Percentiles rank a stretch among this genome's conserved stretches.
These are phyloP conservation scores for Chloroceryle aenea DNA, from an alignment of 2,113 vertebrate species.

Conservation along the genomic window DNA sequence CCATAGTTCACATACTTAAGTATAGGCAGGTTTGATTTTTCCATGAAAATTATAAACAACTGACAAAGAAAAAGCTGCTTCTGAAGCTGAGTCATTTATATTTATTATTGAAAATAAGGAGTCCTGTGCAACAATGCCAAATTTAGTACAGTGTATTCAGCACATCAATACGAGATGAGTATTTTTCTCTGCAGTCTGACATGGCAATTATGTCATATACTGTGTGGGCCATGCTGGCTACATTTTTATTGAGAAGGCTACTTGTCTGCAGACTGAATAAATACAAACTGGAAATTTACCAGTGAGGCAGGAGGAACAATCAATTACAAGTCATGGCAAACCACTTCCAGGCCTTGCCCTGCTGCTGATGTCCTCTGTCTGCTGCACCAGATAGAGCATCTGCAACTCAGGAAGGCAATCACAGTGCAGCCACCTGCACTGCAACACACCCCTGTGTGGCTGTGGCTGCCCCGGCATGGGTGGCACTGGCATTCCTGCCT, in stretches of 20 bases:
- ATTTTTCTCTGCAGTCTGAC: background rate
- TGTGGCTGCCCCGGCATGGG: fast-evolving
- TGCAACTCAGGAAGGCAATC: background rate
- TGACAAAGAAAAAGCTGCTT: background rate
- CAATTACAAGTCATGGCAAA: background rate
- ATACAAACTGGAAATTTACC: background rate
- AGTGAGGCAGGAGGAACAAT: background rate
- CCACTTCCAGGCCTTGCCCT: background rate
- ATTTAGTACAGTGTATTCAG: background rate
- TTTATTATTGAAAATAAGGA: background rate
- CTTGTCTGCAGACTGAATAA: background rate
- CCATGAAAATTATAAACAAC: background rate
- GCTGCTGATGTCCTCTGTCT: background rate
- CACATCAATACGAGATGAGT: background rate
- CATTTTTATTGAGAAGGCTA: background rate
- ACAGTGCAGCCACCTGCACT: fast-evolving
- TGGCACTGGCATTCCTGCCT: fast-evolving
- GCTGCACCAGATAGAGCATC: fast-evolving
- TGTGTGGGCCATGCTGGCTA: background rate
- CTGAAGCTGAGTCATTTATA: background rate
- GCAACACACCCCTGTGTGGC: fast-evolving
- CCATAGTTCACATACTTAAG: background rate
- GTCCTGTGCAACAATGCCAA: background rate
- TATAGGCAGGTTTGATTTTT: background rate
- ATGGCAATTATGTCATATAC: background rate